Conservation (phyloP, 2,113 vertebrate genomes). For the Oreotrochilus melanogaster region DNA sequence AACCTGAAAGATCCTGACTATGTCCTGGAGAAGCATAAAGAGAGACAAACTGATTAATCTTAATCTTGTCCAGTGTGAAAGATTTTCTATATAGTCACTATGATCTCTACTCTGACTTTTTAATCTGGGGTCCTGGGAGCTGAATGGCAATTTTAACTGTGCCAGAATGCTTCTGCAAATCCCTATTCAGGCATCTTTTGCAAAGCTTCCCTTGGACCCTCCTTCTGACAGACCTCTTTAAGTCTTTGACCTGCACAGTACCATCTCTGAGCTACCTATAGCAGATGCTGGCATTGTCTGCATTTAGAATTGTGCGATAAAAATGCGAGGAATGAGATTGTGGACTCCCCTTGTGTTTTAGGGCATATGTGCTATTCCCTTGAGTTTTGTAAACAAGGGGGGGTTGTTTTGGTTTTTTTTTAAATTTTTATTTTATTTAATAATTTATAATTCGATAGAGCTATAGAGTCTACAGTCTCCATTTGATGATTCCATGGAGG, state of each 20-base stretch:
- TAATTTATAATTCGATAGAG: background rate
- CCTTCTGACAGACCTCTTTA: background rate
- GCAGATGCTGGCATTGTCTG: background rate
- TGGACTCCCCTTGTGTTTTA: fast-evolving
- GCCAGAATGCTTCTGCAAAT: conserved; percentile 14
- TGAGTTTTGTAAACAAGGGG: background rate
- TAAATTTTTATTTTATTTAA: background rate
- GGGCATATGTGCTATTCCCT: background rate
- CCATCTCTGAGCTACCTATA: background rate
- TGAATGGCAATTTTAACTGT: background rate
- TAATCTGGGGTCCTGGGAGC: background rate
- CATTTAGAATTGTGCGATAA: background rate
- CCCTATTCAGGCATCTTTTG: background rate
- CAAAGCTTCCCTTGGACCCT: background rate
- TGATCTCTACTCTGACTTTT: conserved; percentile 31
- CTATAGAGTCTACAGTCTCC: background rate
- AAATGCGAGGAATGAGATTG: background rate
- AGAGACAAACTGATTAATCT: conserved; percentile 26
- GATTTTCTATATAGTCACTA: background rate
- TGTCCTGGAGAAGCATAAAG: background rate
- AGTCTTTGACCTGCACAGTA: background rate
- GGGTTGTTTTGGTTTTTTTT: background rate
- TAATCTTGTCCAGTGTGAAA: conserved; percentile 28
- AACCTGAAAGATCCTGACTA: background rate
- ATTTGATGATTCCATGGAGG: background rate